Base-by-base conservation (phyloP, 2,113 vertebrate species). In the Apus apus region DNA sequence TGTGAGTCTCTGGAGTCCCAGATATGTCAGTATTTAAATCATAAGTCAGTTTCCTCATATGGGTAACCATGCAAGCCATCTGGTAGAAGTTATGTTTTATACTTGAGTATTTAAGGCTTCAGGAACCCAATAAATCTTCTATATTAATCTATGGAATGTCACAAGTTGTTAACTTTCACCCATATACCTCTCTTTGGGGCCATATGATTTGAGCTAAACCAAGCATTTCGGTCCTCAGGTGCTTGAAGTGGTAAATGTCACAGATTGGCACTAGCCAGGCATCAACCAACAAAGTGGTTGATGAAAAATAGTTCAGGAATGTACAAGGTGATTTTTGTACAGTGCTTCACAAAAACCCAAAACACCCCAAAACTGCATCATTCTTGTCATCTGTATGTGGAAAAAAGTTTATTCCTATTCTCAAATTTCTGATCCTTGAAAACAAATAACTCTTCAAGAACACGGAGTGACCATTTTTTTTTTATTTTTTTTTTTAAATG, bases 401-500 rank as follows among this genome's bases (percentile, higher is more conserved):
- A n/a, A 9, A 83, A 83, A 88, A 82, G 53, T 10, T 29, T 61
- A 77, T 30, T 3, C 11, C 0, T n/a, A 45, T 66, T 88, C 19
- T 6, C 15, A 70, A n/a, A 50, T 70, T 27, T 73, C 10, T 21
- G 3, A 17, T 25, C 14, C 58, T 70, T 50, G 34, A 66, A 80
- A 8, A 27, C 13, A 70, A 72, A 13, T 13, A 43, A 29, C 0
- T 46, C 48, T 43, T 64, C 23, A 88, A 65, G 34, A 71, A 53
- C 3, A 14, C 2, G 1, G 2, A 78, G 45, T 46, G n/a, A 20
- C 7, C 43, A 4, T 53, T 36, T 25, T 23, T 68, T 5, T 0
- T 57, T 88, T 88, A 8, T 38, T 38, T 38, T 38, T n/a, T n/a
- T n/a, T n/a, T n/a, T n/a, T n/a, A n/a, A 57, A 38, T 48, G 27